Conservation (phyloP, 35 echinoderm and acorn worm species). For the Chiridota heheva region DNA sequence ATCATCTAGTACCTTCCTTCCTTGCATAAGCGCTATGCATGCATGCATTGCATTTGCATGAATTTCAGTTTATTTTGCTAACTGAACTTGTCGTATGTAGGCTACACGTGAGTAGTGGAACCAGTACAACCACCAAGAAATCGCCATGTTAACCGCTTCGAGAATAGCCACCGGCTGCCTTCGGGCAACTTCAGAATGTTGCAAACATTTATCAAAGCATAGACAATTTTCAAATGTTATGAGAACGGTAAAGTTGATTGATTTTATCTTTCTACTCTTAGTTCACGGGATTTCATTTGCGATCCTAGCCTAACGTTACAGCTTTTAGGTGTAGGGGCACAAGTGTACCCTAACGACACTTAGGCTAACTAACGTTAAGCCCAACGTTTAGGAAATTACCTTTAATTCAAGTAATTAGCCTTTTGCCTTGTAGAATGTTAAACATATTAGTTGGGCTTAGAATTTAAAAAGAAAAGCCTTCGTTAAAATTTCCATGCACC, state of each 20-base stretch:
- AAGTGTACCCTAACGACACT: background rate
- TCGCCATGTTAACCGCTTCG: conserved; percentile 59
- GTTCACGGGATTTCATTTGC: background rate
- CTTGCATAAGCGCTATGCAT: too few species aligned
- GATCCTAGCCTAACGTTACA: background rate
- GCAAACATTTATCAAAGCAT: conserved; percentile 41
- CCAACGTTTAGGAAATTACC: background rate
- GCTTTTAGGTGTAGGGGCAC: background rate
- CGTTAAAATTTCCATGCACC: too few species aligned
- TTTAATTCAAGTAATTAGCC: background rate
- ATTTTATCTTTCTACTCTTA: background rate
- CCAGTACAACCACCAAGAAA: too few species aligned
- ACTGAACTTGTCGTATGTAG: too few species aligned
- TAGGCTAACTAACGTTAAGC: background rate
- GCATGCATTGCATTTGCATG: too few species aligned
- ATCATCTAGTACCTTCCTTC: too few species aligned
- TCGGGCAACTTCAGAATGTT: conserved; percentile 52
- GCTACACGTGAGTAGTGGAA: too few species aligned
- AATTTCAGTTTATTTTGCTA: too few species aligned
- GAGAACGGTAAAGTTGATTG: conserved; percentile 49
- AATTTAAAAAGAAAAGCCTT: too few species aligned
- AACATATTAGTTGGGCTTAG: too few species aligned
- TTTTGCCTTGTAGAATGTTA: background rate
- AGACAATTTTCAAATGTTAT: conserved; percentile 70
- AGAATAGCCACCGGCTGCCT: conserved; percentile 76